Conservation (phyloP, 2,113 vertebrate genomes). For the Haemorhous mexicanus region DNA sequence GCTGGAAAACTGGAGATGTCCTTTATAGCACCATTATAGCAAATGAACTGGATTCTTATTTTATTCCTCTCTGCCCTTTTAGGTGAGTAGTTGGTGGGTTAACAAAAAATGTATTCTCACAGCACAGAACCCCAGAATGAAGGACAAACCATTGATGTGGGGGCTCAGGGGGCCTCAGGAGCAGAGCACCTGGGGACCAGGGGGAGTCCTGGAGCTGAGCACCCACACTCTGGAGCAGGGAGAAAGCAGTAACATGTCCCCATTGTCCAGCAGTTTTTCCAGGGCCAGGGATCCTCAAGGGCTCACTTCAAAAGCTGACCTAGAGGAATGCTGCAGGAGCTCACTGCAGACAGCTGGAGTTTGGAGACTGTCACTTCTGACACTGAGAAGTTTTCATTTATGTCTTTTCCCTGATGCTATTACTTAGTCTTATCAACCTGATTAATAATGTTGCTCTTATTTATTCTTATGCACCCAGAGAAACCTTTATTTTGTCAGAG, state of each 20-base stretch:
- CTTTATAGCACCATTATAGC: not conserved
- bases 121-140: fast-evolving
- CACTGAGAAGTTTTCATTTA: not conserved
- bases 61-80: not conserved
- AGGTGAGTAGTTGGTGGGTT: not conserved
- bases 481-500: not conserved
- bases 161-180: not conserved
- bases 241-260: not conserved
- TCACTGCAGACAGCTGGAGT: not conserved
- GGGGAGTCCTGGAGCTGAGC: not conserved
- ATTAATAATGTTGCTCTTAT: not conserved
- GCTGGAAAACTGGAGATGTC: not conserved
- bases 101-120: not conserved
- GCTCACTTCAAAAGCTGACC: not conserved
- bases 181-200: not conserved
- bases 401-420: not conserved
- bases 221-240: not conserved
- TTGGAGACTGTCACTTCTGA: not conserved
- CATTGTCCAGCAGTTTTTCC: not conserved
- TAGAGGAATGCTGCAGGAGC: not conserved
- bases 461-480: not conserved
- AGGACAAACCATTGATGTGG: not conserved
- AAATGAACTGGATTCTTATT: not conserved
- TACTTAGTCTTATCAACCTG: not conserved
- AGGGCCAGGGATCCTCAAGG: not conserved